Percentiles rank a stretch among this genome's conserved stretches.
phyloP scores from a whole-genome alignment of 2,797 vertebrate species.

The Hoplostethus atlanticus region DNA sequence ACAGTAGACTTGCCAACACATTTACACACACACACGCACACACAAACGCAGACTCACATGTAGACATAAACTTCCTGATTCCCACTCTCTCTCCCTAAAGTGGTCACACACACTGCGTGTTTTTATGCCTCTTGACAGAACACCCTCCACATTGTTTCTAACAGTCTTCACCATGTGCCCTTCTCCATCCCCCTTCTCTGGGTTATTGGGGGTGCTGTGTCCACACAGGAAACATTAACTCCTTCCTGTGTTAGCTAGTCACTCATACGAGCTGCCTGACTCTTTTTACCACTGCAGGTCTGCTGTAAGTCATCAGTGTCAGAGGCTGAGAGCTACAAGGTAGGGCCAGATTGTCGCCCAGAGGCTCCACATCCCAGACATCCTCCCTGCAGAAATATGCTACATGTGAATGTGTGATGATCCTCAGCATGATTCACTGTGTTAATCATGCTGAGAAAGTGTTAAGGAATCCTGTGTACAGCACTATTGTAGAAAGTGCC shows the following conservation, averaged over 20 bases:
- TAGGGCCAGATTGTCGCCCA: constrained; percentile 12
- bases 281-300: constrained; percentile 20
- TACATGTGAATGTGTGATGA: background rate
- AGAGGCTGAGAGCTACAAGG: background rate
- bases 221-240: constrained; percentile 80
- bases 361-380: background rate
- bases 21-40: constrained; percentile 34
- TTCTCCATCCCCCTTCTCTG: constrained; percentile 32
- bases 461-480: background rate
- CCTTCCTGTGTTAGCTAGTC: constrained; percentile 71
- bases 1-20: constrained; percentile 32
- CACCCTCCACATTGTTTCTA: constrained; percentile 63
- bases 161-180: constrained; percentile 10
- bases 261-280: constrained; percentile 39
- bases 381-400: constrained; percentile 2
- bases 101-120: constrained; percentile 60
- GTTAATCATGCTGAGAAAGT: background rate
- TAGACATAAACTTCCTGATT: constrained; percentile 14
- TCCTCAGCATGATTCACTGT: background rate
- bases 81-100: constrained; percentile 48
- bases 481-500: background rate
- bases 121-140: constrained; percentile 45
- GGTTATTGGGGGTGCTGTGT: constrained; percentile 43
- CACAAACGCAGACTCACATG: background rate
- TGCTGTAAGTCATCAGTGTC: constrained; percentile 31